These are phyloP conservation scores for Agrilus planipennis DNA, from an alignment of 1,140 invertebrate species.

Conservation along the genomic window DNA sequence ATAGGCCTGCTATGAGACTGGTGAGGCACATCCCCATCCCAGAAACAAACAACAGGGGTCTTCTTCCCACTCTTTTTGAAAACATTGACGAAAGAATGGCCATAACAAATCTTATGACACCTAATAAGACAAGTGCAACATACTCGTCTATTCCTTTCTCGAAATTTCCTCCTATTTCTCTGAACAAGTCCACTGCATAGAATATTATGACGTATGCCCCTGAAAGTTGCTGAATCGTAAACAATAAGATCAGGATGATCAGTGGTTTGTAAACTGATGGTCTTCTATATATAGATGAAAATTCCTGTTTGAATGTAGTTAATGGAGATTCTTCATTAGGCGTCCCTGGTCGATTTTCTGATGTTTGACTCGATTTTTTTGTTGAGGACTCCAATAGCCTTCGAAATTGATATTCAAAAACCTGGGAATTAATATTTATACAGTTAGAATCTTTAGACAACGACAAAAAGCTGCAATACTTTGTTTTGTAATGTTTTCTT, in stretches of 20 bases:
- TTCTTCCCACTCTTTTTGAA: slow-evolving; percentile 41
- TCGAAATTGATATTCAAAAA: slow-evolving; percentile 32
- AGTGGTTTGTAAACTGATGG: slow-evolving; percentile 40
- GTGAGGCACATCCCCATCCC: slow-evolving; percentile 42
- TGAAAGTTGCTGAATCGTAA: slow-evolving; percentile 45
- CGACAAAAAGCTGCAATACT: no score
- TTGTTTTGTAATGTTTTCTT: no score
- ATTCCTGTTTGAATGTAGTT: slow-evolving; percentile 10
- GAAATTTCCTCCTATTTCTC: slow-evolving; percentile 35
- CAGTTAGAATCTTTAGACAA: no score
- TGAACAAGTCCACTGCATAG: slow-evolving; percentile 49
- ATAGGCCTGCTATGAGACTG: slow-evolving; percentile 40
- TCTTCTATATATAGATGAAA: slow-evolving; percentile 16
- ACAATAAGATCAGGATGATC: slow-evolving; percentile 36
- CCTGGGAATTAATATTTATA: slow-evolving; percentile 28
- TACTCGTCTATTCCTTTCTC: slow-evolving; percentile 35
- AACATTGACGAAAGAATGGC: slow-evolving; percentile 37
- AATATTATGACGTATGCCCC: slow-evolving; percentile 55
- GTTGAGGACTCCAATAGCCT: slow-evolving; percentile 26
- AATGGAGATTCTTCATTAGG: slow-evolving; percentile 11
- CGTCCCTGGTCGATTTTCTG: slow-evolving; percentile 4
- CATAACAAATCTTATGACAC: slow-evolving; percentile 39
- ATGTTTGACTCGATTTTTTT: slow-evolving; percentile 4
- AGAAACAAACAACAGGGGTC: slow-evolving; percentile 39
- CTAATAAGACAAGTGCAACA: slow-evolving; percentile 38